Evolutionary conservation across 2,888 invertebrate species (phyloP).

Genomic region (Tipula confusa): DNA sequence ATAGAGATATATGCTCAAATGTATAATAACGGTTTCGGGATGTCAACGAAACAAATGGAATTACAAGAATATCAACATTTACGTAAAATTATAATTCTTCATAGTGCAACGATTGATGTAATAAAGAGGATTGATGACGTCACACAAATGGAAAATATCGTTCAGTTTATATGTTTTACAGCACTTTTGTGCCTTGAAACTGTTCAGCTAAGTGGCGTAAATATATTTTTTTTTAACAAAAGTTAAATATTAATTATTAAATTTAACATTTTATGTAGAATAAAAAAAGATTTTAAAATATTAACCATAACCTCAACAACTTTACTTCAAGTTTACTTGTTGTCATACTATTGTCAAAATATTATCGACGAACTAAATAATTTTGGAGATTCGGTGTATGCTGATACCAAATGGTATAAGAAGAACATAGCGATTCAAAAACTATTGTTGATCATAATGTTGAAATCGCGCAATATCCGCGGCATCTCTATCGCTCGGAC

Average conservation of each 20-base stretch:
- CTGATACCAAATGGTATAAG: neutral
- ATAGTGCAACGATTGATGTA: neutral
- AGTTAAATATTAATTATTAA: too few species aligned
- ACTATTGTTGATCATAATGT: neutral
- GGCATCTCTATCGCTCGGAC: neutral
- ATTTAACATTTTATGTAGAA: neutral
- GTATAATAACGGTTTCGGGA: neutral
- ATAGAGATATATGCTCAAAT: neutral
- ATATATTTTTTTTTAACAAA: too few species aligned
- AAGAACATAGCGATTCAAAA: neutral
- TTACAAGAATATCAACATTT: neutral
- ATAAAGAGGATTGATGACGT: neutral
- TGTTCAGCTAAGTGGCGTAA: neutral
- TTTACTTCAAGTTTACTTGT: neutral
- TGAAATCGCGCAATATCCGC: neutral
- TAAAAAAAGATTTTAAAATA: neutral
- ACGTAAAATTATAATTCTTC: neutral
- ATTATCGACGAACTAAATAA: neutral
- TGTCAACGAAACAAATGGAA: neutral
- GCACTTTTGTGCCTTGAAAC: neutral
- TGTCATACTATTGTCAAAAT: neutral
- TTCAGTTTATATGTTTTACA: neutral
- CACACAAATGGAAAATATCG: neutral
- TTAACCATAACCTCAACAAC: neutral
- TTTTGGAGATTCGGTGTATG: neutral